These are phyloP conservation scores for Acanthisitta chloris DNA, from an alignment of 2,113 vertebrate genomes.

Conservation along the genomic window DNA sequence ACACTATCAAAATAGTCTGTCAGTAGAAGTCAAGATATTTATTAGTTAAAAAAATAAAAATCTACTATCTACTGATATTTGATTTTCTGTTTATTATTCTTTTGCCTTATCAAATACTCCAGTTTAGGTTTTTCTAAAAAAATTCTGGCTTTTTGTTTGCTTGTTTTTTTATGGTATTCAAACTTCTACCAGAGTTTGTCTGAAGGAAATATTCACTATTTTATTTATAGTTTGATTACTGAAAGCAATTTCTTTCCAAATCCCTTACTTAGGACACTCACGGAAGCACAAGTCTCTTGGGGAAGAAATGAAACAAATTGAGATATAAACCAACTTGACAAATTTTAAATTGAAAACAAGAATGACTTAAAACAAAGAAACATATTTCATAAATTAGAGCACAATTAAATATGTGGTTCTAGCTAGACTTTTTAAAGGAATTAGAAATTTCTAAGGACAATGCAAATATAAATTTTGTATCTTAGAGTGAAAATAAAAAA, in stretches of 20 bases:
- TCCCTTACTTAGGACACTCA: background rate
- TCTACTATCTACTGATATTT: background rate
- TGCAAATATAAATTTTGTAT: background rate
- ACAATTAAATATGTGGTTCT: background rate
- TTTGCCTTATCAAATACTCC: background rate
- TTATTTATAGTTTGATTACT: background rate
- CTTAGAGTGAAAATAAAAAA: background rate
- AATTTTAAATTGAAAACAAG: background rate
- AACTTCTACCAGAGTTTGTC: background rate
- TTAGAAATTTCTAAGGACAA: background rate
- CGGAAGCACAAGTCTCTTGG: background rate
- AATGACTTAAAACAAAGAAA: background rate
- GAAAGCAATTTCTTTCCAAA: background rate
- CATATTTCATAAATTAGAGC: background rate
- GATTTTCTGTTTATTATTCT: background rate
- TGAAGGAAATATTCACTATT: background rate
- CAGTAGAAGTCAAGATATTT: background rate
- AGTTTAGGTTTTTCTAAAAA: background rate
- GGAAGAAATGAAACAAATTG: background rate
- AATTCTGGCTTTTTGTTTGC: background rate
- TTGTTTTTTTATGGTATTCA: background rate
- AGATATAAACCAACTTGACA: background rate
- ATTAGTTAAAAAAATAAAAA: background rate
- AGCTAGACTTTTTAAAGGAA: background rate
- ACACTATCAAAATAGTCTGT: background rate